These are phyloP conservation scores for Heteromormyrus szaboi DNA, from an alignment of 2,797 vertebrate genomes.

Conservation along the genomic window DNA sequence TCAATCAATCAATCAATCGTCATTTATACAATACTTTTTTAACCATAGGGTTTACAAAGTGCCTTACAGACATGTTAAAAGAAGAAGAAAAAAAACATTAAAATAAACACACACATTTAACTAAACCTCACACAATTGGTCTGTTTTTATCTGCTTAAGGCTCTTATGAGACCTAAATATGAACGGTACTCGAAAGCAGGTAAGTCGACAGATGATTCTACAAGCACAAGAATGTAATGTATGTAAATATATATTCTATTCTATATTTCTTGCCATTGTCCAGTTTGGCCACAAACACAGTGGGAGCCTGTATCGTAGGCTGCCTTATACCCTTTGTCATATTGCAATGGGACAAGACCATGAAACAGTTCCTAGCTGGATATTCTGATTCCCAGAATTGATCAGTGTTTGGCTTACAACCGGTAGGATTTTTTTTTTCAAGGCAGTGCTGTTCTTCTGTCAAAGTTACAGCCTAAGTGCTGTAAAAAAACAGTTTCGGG, in stretches of 20 bases:
- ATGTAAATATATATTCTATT: not conserved
- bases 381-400: not conserved
- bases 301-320: not conserved
- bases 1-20: not conserved
- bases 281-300: not conserved
- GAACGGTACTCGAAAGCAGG: not conserved
- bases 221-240: not conserved
- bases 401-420: not conserved
- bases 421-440: not conserved
- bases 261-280: not conserved
- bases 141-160: not conserved
- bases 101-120: not conserved
- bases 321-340: not conserved
- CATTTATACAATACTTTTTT: not conserved
- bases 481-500: not conserved
- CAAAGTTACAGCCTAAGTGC: not conserved
- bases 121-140: not conserved
- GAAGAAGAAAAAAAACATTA: not conserved
- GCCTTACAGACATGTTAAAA: not conserved
- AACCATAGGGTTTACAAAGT: not conserved
- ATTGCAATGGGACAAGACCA: not conserved
- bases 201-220: not conserved
- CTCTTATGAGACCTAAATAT: not conserved
- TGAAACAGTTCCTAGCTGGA: not conserved
- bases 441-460: not conserved